phyloP scores from a whole-genome alignment of 2,888 invertebrate genomes.

The Hecatera dysodea region DNA sequence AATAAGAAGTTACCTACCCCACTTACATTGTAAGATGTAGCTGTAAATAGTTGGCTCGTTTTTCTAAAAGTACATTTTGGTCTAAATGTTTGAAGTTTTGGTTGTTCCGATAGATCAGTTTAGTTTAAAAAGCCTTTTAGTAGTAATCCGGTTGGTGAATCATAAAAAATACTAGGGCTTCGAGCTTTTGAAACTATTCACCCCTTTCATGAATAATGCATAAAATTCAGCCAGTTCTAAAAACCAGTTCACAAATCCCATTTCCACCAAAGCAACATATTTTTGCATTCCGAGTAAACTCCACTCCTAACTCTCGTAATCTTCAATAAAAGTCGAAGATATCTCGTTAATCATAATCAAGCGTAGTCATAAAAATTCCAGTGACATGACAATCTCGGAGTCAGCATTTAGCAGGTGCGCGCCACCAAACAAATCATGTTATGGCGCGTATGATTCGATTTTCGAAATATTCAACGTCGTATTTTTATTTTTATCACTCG shows the following conservation, averaged over 20 bases:
- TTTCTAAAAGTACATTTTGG: slow-evolving; percentile 41
- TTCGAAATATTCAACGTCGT: slow-evolving; percentile 73
- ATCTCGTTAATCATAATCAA: slow-evolving; percentile 52
- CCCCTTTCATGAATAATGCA: neutral
- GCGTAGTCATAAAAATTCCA: slow-evolving; percentile 40
- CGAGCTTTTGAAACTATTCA: slow-evolving; percentile 4
- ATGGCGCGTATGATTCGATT: slow-evolving; percentile 83
- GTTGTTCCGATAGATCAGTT: slow-evolving; percentile 14
- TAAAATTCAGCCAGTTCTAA: neutral
- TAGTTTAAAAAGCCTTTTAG: neutral
- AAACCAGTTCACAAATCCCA: neutral
- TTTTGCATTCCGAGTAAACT: slow-evolving; percentile 4
- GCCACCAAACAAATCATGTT: slow-evolving; percentile 76
- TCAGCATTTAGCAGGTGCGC: slow-evolving; percentile 68
- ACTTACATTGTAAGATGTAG: slow-evolving; percentile 61
- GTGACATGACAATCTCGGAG: slow-evolving; percentile 32
- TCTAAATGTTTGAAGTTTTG: slow-evolving; percentile 34
- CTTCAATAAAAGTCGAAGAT: slow-evolving; percentile 19
- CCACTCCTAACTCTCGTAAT: slow-evolving; percentile 8
- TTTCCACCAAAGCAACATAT: neutral
- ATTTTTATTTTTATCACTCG: slow-evolving; percentile 52
- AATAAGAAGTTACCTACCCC: slow-evolving; percentile 62
- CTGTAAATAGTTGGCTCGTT: slow-evolving; percentile 60
- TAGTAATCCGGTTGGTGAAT: neutral
- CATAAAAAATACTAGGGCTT: slow-evolving; percentile 9